Percentiles rank a stretch among this genome's conserved stretches.
phyloP scores from a whole-genome alignment of 2,113 vertebrate genomes.

The Empidonax traillii region DNA sequence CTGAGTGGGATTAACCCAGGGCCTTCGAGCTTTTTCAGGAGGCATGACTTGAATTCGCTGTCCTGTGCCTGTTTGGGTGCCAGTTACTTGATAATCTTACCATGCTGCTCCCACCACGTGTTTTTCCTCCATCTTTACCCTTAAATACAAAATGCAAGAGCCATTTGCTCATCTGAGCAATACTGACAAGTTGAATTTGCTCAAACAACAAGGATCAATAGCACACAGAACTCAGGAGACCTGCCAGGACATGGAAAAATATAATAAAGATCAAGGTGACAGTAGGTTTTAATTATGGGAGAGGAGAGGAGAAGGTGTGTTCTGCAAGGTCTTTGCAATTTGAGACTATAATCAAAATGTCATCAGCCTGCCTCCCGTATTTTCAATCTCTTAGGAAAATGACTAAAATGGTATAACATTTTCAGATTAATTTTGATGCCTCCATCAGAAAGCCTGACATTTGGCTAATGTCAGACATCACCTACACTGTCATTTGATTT shows the following conservation, averaged over 20 bases:
- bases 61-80: neutral
- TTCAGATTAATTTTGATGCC: constrained; percentile 60
- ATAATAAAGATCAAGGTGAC: constrained; percentile 30
- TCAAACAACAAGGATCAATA: constrained; percentile 13
- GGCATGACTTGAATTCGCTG: neutral
- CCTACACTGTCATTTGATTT: constrained; percentile 47
- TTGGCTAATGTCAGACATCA: constrained; percentile 73
- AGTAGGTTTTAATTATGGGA: constrained; percentile 51
- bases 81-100: neutral
- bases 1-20: rapidly evolving
- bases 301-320: constrained; percentile 35
- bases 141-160: neutral
- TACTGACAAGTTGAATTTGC: neutral
- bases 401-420: constrained; percentile 58
- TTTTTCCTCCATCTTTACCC: neutral
- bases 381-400: constrained; percentile 65
- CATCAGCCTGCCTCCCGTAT: constrained; percentile 55
- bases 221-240: neutral
- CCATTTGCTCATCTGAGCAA: neutral
- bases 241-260: neutral
- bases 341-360: constrained; percentile 72
- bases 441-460: constrained; percentile 66
- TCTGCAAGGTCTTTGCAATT: constrained; percentile 46
- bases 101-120: rapidly evolving
- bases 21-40: neutral